Base-by-base conservation (phyloP, 2,888 invertebrate genomes). In the Myathropa florea region DNA sequence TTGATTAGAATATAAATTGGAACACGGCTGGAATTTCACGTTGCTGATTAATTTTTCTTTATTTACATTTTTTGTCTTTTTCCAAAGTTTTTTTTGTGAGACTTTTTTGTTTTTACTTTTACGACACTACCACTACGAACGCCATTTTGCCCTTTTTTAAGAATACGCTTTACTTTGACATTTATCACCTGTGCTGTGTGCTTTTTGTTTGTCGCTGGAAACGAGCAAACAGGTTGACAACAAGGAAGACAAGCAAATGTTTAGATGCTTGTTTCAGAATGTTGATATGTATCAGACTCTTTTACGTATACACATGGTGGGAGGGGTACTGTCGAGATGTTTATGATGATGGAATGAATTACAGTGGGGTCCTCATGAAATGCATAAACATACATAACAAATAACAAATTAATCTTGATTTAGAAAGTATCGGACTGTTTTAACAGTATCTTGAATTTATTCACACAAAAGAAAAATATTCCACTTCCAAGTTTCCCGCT, bases 121-220 rank as follows among this genome's bases (percentile, higher is more conserved):
- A 79, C 68, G 39, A 82, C 85, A 83, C 83, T 81, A 81, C 84
- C 73, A 89, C 84, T 83, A 88, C 89, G 88, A 89, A 90, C 90
- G 90, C 90, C 90, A 90, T 90, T 89, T 90, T 90, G 89, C 90
- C 90, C 89, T 90, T 90, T 90, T 89, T 88, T 83, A 78, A 82
- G 77, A 79, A 88, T 88, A 76, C 60, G 77, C 86, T 89, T 89
- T 84, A 4, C 24, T 77, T 30, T 89, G 89, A 89, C 89, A 89
- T 89, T 89, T 84, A 88, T 88, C 88, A 30, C 21, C 59, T 86
- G 53, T 83, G 59, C 81, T 87, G 61, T 83, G 39, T 71, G 36
- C 57, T 61, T 73, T 81, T 81, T 83, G 72, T 80, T 46, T 46
- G 46, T 77, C 83, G 67, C 70, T 72, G 77, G 18, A 63, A 70